Percentiles rank a stretch among this genome's conserved stretches.
phyloP scores from a whole-genome alignment of 2,113 vertebrate genomes.

The Hippocampus barbouri region DNA sequence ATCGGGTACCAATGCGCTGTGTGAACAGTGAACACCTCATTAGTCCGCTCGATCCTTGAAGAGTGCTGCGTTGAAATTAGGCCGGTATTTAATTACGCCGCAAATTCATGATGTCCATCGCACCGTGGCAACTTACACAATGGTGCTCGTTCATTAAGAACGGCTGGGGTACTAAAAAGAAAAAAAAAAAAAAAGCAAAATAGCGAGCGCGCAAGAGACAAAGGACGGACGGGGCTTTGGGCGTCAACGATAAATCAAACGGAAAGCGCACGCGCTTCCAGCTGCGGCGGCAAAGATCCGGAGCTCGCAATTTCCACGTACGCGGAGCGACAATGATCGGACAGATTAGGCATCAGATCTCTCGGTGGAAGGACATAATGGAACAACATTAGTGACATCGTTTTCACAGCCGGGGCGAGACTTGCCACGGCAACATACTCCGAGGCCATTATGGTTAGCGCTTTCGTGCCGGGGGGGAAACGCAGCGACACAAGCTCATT shows the following conservation, averaged over 20 bases:
- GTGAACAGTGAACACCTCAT: slow-evolving; percentile 24
- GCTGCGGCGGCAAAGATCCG: background rate
- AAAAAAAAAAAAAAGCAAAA: background rate
- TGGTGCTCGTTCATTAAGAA: background rate
- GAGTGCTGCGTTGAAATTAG: slow-evolving; percentile 8
- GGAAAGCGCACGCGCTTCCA: slow-evolving; percentile 7
- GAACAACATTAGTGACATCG: slow-evolving; percentile 23
- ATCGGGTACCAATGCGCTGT: slow-evolving; percentile 17
- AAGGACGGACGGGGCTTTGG: background rate
- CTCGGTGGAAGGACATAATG: slow-evolving; percentile 4
- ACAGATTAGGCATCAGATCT: slow-evolving; percentile 7
- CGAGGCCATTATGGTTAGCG: background rate
- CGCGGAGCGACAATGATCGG: slow-evolving; percentile 7
- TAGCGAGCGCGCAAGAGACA: too few species aligned
- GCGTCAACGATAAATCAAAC: background rate
- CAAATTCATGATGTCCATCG: slow-evolving; percentile 17
- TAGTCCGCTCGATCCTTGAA: slow-evolving; percentile 21
- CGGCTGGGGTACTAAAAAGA: background rate
- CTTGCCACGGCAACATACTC: slow-evolving; percentile 9
- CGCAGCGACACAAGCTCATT: background rate
- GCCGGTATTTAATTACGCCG: slow-evolving; percentile 18
- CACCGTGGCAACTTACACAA: slow-evolving; percentile 13
- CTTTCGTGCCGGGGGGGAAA: background rate
- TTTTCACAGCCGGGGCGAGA: background rate
- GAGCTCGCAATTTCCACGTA: background rate